A percentile compares a stretch with the other conserved stretches of the same genome.
phyloP scores from a whole-genome alignment of 30 jellyfish, hydroid and myxozoan species.

The Turritopsis rubra region DNA sequence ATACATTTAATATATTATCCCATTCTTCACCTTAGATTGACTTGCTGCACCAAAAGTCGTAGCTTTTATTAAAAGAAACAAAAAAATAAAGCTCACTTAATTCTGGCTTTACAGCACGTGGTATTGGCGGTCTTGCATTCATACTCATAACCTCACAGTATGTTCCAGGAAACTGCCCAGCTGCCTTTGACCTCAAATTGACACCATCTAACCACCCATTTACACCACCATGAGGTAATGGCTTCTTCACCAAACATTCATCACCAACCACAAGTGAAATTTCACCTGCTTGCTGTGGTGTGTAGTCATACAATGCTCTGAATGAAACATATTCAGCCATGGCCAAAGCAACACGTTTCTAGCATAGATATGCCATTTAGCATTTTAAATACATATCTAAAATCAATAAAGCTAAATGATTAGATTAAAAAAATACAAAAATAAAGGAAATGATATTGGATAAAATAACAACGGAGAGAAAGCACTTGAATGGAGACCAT shows the following conservation, averaged over 20 bases:
- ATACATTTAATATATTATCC: too few species aligned
- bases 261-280: conserved; percentile 63
- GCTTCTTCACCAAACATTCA: conserved; percentile 54
- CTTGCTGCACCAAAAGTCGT: too few species aligned
- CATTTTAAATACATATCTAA: too few species aligned
- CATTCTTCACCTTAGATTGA: too few species aligned
- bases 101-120: conserved; percentile 55
- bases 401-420: too few species aligned
- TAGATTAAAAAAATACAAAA: too few species aligned
- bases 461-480: too few species aligned
- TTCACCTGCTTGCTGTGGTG: conserved; percentile 51
- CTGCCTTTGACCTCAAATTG: conserved; percentile 48
- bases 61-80: neutral
- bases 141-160: conserved; percentile 46
- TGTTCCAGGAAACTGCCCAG: conserved; percentile 90
- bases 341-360: neutral
- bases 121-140: conserved; percentile 60
- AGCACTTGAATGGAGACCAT: too few species aligned
- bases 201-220: conserved; percentile 83
- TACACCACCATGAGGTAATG: conserved; percentile 34
- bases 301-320: conserved; percentile 52
- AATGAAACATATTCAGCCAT: conserved; percentile 34
- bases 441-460: too few species aligned
- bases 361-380: too few species aligned
- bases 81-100: neutral